Base-by-base conservation (phyloP, 2,888 invertebrate species). In the Platycheirus albimanus region DNA sequence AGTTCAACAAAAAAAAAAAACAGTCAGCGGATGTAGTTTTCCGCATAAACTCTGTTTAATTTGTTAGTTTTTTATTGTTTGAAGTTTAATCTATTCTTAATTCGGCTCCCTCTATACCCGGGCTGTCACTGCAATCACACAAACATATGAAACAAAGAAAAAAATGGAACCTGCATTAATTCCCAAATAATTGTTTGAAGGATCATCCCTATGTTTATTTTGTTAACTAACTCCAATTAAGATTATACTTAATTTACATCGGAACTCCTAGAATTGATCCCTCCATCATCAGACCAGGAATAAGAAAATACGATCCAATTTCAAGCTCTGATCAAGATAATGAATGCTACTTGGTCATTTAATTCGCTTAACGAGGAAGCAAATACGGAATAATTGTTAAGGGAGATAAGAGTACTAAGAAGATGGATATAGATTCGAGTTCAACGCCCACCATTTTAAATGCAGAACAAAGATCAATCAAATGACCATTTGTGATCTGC, bases 401-500 rank as follows among this genome's bases (percentile, higher is more conserved):
- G 38, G 45, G 8, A 61, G 61, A 54, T 36, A n/a, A 45, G 4
- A 10, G 45, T 15, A 56, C 51, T 67, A 58, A 79, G 69, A 75
- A 79, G 52, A 54, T 70, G 41, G 49, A 74, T 33, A 28, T 30
- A n/a, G n/a, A n/a, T 30, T 13, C 15, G 47, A 71, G 64, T 77
- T 64, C 36, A 72, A 54, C 47, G 72, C 51, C 36, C 64, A 61
- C 69, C 19, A 13, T n/a, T 45, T 36, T 33, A 58, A 49, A 43
- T 43, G 13, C 20, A 10, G 33, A 24, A 74, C 51, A 81, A 61
- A 71, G 70, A 81, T 81, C 80, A 81, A 81, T 81, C 80, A 81
- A 71, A 70, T 47, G 71, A 81, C 70, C 80, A 81, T 80, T 80
- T 80, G 80, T 80, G 70, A 80, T 76, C 70, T 72, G 78, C 43